phyloP scores from a whole-genome alignment of 2,888 invertebrate genomes.

The Exephanes ischioxanthus region DNA sequence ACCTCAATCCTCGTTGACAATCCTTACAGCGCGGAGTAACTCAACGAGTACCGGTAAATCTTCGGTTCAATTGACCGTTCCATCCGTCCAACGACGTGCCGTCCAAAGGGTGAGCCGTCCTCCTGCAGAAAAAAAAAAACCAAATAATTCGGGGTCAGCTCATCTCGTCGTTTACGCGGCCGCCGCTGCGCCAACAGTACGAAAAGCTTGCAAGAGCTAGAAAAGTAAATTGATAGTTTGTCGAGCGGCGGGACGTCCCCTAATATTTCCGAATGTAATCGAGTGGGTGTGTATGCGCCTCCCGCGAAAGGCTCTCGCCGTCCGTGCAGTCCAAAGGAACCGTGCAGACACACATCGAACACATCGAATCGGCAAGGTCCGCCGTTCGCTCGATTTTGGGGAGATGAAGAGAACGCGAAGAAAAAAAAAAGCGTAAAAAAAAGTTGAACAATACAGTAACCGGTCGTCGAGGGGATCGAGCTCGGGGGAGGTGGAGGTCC shows the following conservation, averaged over 20 bases:
- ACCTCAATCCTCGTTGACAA: not conserved
- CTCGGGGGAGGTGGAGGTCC: constrained; percentile 53
- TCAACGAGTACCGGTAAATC: constrained; percentile 31
- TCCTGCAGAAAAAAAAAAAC: not conserved
- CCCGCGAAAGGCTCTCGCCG: constrained; percentile 62
- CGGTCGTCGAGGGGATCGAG: constrained; percentile 73
- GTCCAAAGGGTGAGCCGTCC: constrained; percentile 52
- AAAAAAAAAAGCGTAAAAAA: constrained; percentile 75
- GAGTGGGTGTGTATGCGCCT: constrained; percentile 81
- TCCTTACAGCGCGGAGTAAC: not conserved
- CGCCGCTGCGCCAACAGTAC: constrained; percentile 48
- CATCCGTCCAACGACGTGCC: constrained; percentile 40
- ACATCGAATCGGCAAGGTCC: constrained; percentile 22
- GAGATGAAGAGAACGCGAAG: constrained; percentile 60
- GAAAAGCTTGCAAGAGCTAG: constrained; percentile 61
- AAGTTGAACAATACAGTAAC: constrained; percentile 81
- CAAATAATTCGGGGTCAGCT: constrained; percentile 57
- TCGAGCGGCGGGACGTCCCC: constrained; percentile 84
- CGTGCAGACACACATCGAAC: constrained; percentile 4
- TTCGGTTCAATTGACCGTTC: constrained; percentile 55
- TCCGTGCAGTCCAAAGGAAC: constrained; percentile 54
- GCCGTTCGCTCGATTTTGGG: constrained; percentile 54
- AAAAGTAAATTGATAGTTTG: constrained; percentile 85
- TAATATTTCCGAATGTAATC: constrained; percentile 85
- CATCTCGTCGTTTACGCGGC: constrained; percentile 61